phyloP scores from a whole-genome alignment of 2,888 invertebrate species.

The Diarsia rubi region DNA sequence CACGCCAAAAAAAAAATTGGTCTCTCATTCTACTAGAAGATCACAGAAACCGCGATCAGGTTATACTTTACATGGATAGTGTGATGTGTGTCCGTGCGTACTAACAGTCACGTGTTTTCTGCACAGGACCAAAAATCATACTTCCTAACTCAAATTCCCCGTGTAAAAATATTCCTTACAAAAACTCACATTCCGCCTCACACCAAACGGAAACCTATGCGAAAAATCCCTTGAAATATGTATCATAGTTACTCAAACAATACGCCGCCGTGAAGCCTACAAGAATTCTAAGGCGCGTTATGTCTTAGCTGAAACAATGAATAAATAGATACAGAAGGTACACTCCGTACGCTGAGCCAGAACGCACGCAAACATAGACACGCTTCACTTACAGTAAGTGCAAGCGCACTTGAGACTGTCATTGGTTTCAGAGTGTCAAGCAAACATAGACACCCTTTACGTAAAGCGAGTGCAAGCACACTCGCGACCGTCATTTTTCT shows the following conservation, averaged over 20 bases:
- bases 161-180: neutral
- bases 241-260: constrained; percentile 54
- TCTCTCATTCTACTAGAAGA: too few species aligned
- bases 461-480: neutral
- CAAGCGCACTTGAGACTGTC: neutral
- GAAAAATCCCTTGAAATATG: constrained; percentile 58
- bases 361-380: neutral
- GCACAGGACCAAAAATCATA: neutral
- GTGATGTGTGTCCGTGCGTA: too few species aligned
- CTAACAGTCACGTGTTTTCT: neutral
- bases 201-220: constrained; percentile 29
- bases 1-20: too few species aligned
- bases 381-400: neutral
- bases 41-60: too few species aligned
- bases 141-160: neutral
- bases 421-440: too few species aligned
- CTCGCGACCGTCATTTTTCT: neutral
- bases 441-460: neutral
- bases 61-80: too few species aligned
- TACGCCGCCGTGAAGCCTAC: constrained; percentile 51
- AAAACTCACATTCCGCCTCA: constrained; percentile 4
- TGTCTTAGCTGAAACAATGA: constrained; percentile 21
- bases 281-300: constrained; percentile 64
- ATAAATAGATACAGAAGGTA: constrained; percentile 18
- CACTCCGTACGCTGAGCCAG: neutral